Evolutionary conservation across 2,797 vertebrate genomes (phyloP).

Genomic region (Columba guinea): DNA sequence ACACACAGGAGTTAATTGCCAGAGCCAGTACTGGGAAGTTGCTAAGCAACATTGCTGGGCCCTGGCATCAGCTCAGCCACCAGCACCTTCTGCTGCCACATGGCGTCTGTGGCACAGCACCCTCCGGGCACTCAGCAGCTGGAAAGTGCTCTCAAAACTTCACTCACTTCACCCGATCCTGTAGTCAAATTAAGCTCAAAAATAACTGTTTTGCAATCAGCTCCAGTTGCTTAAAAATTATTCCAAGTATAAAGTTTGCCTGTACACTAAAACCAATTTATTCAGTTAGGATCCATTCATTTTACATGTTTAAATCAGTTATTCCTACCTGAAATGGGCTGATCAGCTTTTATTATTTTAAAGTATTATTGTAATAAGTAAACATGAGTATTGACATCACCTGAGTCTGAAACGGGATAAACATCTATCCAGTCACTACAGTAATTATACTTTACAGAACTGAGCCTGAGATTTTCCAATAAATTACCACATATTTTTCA

Average conservation of each 20-base stretch:
- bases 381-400: not conserved
- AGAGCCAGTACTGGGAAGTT: constrained; percentile 26
- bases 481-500: not conserved
- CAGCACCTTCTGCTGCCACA: not conserved
- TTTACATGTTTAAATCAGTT: not conserved
- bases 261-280: not conserved
- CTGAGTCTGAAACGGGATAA: not conserved
- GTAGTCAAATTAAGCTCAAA: not conserved
- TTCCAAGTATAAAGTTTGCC: not conserved
- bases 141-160: not conserved
- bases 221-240: not conserved
- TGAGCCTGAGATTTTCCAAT: not conserved
- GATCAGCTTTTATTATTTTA: not conserved
- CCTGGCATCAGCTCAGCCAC: not conserved
- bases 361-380: not conserved
- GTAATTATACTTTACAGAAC: not conserved
- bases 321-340: not conserved
- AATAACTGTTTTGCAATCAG: not conserved
- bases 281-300: not conserved
- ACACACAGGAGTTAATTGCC: not conserved
- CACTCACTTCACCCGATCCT: not conserved
- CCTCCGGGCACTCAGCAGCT: not conserved
- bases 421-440: not conserved
- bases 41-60: constrained; percentile 51
- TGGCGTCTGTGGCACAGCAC: not conserved